phyloP scores from a whole-genome alignment of 1,140 invertebrate genomes.

The Lepidurus packardi region DNA sequence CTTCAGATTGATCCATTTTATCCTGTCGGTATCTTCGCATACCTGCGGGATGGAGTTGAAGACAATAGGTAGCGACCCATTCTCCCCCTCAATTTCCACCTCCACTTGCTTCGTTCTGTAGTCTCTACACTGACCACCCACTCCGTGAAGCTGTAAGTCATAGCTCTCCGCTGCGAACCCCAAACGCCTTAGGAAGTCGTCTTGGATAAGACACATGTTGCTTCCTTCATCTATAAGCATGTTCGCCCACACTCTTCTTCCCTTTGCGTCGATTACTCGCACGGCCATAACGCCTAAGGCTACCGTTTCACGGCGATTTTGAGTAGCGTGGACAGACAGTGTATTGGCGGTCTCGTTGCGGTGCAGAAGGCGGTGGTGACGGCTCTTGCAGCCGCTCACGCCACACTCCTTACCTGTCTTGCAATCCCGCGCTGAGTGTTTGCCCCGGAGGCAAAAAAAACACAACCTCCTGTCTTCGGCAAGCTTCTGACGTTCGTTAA shows the following conservation, averaged over 20 bases:
- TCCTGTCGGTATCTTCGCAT: no score
- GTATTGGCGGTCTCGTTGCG: not conserved
- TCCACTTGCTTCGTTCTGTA: not conserved
- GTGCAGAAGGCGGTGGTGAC: conserved; percentile 23
- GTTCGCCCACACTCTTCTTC: not conserved
- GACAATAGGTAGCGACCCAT: not conserved
- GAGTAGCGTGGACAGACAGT: not conserved
- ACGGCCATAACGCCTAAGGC: conserved; percentile 1
- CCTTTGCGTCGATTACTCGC: not conserved
- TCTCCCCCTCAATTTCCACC: not conserved
- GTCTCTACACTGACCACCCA: not conserved
- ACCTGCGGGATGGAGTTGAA: not conserved
- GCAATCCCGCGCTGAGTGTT: not conserved
- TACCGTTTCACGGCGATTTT: not conserved
- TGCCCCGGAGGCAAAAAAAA: not conserved
- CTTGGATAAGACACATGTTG: not conserved
- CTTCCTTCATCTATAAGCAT: conserved; percentile 29
- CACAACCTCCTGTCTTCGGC: not conserved
- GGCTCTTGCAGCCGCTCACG: not conserved
- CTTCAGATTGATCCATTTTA: not conserved
- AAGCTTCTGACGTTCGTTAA: not conserved
- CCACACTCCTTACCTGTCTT: conserved; percentile 15
- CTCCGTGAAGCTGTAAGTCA: not conserved
- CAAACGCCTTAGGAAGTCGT: conserved; percentile 24
- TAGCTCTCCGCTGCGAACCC: not conserved